Conservation (phyloP, 1,140 invertebrate species). For the Drosophila nebulosa region DNA sequence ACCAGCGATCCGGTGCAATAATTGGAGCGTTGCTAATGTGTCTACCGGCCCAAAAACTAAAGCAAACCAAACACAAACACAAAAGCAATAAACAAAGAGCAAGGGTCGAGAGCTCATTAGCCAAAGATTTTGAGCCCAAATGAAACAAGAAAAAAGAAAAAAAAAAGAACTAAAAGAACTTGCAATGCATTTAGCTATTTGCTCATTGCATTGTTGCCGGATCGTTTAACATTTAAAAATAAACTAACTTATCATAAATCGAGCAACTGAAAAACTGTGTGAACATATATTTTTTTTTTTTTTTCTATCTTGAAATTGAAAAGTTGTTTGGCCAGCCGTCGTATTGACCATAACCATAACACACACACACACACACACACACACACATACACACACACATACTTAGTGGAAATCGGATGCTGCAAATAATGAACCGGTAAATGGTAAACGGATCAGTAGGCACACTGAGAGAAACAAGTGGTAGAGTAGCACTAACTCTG, state of each 20-base stretch:
- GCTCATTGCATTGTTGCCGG: conserved; percentile 37
- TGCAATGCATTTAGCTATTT: conserved; percentile 10
- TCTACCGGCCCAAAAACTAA: conserved; percentile 3
- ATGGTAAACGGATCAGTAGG: conserved; percentile 54
- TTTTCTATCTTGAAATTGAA: conserved; percentile 57
- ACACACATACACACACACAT: not conserved
- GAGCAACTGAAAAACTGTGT: conserved; percentile 65
- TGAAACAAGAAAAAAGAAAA: not conserved
- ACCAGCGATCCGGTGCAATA: conserved; percentile 31
- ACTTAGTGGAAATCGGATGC: conserved; percentile 13
- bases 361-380: conserved; percentile 24
- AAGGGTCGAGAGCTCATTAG: conserved; percentile 57
- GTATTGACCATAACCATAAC: conserved; percentile 72
- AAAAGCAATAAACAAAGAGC: conserved; percentile 45
- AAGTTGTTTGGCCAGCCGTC: conserved; percentile 69
- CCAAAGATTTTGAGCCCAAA: conserved; percentile 25
- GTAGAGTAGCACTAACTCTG: not conserved
- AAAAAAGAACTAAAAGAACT: conserved; percentile 1
- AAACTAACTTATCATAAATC: conserved; percentile 53
- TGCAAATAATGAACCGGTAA: conserved; percentile 31
- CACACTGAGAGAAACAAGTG: not conserved
- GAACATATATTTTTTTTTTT: conserved; percentile 46
- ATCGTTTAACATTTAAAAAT: conserved; percentile 69
- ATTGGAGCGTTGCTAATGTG: conserved; percentile 62
- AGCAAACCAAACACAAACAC: not conserved